Percentiles rank a stretch among this genome's conserved stretches.
phyloP scores from a whole-genome alignment of 2,797 vertebrate species.

The Alca torda region DNA sequence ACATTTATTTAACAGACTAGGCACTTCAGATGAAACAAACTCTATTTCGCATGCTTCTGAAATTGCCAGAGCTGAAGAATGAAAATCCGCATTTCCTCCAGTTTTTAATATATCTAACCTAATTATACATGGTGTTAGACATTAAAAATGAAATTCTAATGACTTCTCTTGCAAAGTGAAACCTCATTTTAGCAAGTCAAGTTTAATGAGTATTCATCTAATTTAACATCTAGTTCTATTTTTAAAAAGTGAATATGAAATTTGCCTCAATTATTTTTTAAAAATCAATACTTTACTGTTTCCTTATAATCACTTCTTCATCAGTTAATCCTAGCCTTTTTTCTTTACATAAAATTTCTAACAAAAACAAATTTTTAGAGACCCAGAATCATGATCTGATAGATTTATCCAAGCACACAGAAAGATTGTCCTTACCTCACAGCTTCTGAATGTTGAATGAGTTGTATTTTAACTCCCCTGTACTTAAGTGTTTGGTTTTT shows the following conservation, averaged over 20 bases:
- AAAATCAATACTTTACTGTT: not conserved
- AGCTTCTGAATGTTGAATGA: not conserved
- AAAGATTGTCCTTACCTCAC: conserved; percentile 22
- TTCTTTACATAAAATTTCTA: not conserved
- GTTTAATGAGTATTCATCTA: not conserved
- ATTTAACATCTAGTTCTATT: not conserved
- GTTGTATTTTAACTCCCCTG: not conserved
- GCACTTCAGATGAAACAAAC: not conserved
- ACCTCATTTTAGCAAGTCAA: not conserved
- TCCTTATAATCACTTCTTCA: not conserved
- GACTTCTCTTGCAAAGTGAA: not conserved
- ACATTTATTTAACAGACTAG: not conserved
- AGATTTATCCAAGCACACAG: not conserved
- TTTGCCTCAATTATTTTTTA: not conserved
- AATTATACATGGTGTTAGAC: not conserved
- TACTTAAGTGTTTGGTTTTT: not conserved
- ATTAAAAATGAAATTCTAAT: not conserved
- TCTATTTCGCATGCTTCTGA: not conserved
- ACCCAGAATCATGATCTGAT: not conserved
- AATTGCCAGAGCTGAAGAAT: not conserved
- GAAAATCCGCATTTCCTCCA: not conserved
- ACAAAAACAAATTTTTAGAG: not conserved
- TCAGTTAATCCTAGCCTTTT: not conserved
- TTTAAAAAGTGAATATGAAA: not conserved
- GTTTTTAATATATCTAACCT: not conserved